Evolutionary conservation across 2,888 invertebrate genomes (phyloP), one percentile per base, ranked within the genome.

Genomic region (Seladonia tumulorum): DNA sequence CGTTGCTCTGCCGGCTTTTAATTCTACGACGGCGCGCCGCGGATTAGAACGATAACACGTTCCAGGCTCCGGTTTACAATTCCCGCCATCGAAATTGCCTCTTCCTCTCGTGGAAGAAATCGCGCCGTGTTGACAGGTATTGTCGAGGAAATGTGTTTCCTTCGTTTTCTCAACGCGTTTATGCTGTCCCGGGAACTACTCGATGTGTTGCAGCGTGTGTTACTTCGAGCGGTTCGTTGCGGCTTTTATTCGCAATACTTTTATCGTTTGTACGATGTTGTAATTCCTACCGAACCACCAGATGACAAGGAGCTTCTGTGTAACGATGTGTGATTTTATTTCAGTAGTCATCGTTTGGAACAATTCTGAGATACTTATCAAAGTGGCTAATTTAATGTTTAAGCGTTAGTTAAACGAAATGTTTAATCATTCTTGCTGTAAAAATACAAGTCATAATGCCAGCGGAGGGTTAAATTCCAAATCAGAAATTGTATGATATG

Each of bases 31-130:
- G 42, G 25, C 22, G 22, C 42, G 22, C 66, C 72, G 66, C 60
- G 72, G 60, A 84, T 85, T 81, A 81, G 70, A 72, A 60, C 68
- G 74, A 82, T 42, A 53, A 72, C 82, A 53, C 77, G 68, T 49
- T 22, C 45, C n/a, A 25, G 49, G 49, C 57, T 72, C 73, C 45
- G 39, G 72, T 68, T 85, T 47, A 68, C 66, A 66, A 76, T 39
- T 25, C 29, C 73, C 29, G 47, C 74, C 42, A 49, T 35, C 35
- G 70, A 49, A 80, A 74, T 79, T 53, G 68, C 39, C 49, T 71
- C 22, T 49, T 60, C 57, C 18, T 25, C 18, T 10, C 5, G n/a
- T 39, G 39, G 10, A 68, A 42, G 42, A 70, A 70, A 70, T 70
- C 12, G 39, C 42, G n/a, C 42, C 70, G n/a, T 42, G 70, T 42